Evolutionary conservation across 1,140 invertebrate species (phyloP), one percentile per base, ranked within the genome.

Genomic region (Aradophagus sp.): DNA sequence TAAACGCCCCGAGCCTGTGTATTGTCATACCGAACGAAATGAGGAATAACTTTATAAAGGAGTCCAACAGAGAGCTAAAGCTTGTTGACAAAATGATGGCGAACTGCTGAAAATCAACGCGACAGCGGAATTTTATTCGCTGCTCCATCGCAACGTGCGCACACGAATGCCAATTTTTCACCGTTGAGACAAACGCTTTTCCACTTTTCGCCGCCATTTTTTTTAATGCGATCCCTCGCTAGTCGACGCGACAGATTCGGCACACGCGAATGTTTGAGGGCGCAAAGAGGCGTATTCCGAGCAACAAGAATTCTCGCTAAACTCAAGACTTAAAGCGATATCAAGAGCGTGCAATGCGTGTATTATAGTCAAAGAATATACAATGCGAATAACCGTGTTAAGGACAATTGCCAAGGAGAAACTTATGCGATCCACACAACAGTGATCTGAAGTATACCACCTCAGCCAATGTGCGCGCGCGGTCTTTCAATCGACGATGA

Each of bases 401-500:
- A 39, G n/a, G 5, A 10, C n/a, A n/a, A n/a, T n/a, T n/a, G n/a
- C 36, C 14, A 16, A 19, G 62, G 31, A 39, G 11, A 52, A 48
- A 62, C 19, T 50, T 32, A 15, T 55, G 58, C 50, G 23, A 67
- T 75, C 47, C 47, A 63, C 38, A n/a, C n/a, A n/a, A n/a, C n/a
- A n/a, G 58, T 62, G 70, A 78, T 74, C 76, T 42, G 50, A 71
- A 75, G 73, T 62, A 75, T 5, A 23, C 75, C 77, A 76, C 74
- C 79, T 77, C 52, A 50, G 19, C 17, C 6, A 26, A 61, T 34
- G 74, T 53, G 20, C 36, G 20, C 38, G 56, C 44, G 58, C 50
- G 58, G 35, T 56, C 35, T 59, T 44, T 47, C 41, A 44, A 32
- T 71, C 65, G 68, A 73, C 56, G 42, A 44, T n/a, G 77, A 78